Evolutionary conservation across 2,797 vertebrate species (phyloP).

Genomic region (Hephaestus fuliginosus): DNA sequence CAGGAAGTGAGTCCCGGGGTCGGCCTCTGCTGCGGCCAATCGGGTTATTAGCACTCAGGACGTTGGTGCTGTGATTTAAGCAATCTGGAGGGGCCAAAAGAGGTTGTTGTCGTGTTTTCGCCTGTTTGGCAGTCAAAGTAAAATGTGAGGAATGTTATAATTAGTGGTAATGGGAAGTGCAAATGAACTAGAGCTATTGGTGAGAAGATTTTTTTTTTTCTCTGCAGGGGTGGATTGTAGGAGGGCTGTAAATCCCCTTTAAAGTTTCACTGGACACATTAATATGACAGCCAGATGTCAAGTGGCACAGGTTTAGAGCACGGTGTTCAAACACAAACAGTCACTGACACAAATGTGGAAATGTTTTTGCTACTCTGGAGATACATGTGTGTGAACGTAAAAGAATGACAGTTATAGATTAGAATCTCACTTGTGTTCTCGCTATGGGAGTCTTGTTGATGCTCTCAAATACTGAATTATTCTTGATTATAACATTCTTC

Average conservation of each 20-base stretch:
- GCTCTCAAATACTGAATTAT: conserved; percentile 5
- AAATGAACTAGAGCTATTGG: conserved; percentile 67
- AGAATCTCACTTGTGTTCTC: neutral
- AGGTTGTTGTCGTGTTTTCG: conserved; percentile 45
- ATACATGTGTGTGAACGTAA: neutral
- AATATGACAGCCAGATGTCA: conserved; percentile 75
- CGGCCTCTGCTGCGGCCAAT: conserved; percentile 27
- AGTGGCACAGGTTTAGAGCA: conserved; percentile 39
- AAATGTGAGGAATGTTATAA: conserved; percentile 77
- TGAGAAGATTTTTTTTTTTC: conserved; percentile 56
- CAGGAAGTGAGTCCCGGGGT: conserved; percentile 46
- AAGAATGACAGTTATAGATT: neutral
- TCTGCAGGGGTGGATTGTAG: conserved; percentile 56
- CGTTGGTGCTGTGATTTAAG: conserved; percentile 43
- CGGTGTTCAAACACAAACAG: neutral
- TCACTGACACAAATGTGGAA: conserved; percentile 7
- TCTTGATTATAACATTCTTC: conserved; percentile 2
- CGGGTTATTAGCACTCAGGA: conserved; percentile 16
- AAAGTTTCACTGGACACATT: conserved; percentile 73
- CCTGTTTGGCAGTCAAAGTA: conserved; percentile 40
- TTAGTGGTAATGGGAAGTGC: conserved; percentile 70
- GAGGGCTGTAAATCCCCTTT: conserved; percentile 70
- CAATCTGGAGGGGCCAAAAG: conserved; percentile 40
- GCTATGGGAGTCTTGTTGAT: neutral
- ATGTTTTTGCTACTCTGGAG: neutral